Evolutionary conservation across 2,113 vertebrate species (phyloP).

Genomic region (Bos indicus): DNA sequence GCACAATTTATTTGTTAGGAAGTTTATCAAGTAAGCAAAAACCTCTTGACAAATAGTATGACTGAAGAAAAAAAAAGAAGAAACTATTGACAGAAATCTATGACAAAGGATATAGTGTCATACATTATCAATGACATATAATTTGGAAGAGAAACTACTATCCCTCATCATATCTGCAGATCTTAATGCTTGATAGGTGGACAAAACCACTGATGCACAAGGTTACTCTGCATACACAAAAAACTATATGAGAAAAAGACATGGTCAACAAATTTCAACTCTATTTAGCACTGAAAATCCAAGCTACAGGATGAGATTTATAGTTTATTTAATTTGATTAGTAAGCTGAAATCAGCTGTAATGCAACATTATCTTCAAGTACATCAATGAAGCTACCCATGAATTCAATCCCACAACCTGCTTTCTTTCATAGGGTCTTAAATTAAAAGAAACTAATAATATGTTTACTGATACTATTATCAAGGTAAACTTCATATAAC

Average conservation of each 20-base stretch:
- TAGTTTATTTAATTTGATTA: background rate
- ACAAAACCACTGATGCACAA: background rate
- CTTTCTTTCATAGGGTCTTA: background rate
- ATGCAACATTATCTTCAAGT: background rate
- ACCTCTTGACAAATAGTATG: background rate
- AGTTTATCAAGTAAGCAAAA: background rate
- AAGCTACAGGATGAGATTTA: background rate
- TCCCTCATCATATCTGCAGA: background rate
- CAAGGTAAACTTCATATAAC: background rate
- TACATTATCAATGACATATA: background rate
- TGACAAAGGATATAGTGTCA: background rate
- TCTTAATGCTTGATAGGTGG: background rate
- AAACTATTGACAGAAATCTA: background rate
- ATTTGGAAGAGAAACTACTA: background rate
- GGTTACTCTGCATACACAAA: background rate
- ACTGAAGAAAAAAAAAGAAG: background rate
- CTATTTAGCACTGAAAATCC: background rate
- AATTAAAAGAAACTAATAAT: background rate
- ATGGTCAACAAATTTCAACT: background rate
- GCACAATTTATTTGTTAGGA: background rate
- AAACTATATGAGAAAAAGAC: background rate
- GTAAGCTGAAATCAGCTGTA: background rate
- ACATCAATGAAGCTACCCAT: background rate
- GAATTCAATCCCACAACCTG: background rate
- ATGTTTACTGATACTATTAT: background rate